Evolutionary conservation across 2,797 vertebrate genomes (phyloP), one percentile per base, ranked within the genome.

Genomic region (Sitta carolinensis): DNA sequence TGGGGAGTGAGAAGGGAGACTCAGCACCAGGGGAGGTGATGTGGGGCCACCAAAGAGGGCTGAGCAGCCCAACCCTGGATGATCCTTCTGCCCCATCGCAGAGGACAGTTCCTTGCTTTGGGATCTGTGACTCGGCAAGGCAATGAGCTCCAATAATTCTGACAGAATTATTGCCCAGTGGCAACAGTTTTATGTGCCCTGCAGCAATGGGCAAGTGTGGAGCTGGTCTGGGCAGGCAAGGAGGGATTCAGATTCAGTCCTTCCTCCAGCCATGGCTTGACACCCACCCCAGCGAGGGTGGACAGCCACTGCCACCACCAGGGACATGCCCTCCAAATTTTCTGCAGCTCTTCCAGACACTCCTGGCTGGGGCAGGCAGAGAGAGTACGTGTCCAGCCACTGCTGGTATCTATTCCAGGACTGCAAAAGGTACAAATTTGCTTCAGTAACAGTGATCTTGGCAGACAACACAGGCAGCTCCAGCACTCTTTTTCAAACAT

Each of bases 401-500:
- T 94, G 96, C 96, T 84, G 72, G 52, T 92, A 42, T 89, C 59
- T 51, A 29, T 88, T 87, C 50, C 80, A 94, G 58, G 67, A 27
- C 92, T 91, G 81, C 42, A 9, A 92, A 96, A 93, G 79, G 91
- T 89, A 88, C 87, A 91, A 18, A 91, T 91, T 27, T 67, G 50
- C 90, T 82, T 89, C 91, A 88, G 57, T 59, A 72, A 93, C 84
- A 94, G 91, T 7, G 50, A 91, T 94, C 91, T 84, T 95, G 91
- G 84, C 79, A 94, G 74, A 25, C n/a, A 6, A 55, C 27, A 89
- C 72, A 75, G 84, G 84, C 83, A 93, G 87, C 62, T 85, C 38
- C 26, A 67, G 75, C 40, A 36, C 30, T 64, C 54, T 92, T 83
- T 84, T 78, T 89, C 69, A 95, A 87, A 74, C 66, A 38, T 80